Conservation (phyloP, 2,888 invertebrate species). For the Baccha elongata region DNA sequence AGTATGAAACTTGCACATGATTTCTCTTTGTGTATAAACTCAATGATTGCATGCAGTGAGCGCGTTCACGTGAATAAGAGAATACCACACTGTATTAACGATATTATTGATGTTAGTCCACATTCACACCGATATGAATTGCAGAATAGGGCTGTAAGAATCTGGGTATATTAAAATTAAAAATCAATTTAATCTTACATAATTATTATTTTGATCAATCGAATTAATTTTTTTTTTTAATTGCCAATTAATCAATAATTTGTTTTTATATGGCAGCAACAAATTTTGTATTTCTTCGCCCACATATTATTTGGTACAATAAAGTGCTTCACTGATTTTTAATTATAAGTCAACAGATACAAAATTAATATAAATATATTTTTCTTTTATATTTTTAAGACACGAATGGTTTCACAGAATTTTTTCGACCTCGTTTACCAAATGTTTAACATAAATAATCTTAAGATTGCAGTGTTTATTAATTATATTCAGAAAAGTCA, state of each 20-base stretch:
- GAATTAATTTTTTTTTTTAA: constrained; percentile 37
- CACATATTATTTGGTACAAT: constrained; percentile 31
- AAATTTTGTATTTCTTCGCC: constrained; percentile 7
- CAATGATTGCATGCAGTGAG: too few species aligned
- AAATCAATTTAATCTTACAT: constrained; percentile 1
- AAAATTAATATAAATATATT: constrained; percentile 10
- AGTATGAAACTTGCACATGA: too few species aligned
- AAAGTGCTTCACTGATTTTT: constrained; percentile 48
- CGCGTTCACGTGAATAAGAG: too few species aligned
- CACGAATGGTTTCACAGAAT: neutral
- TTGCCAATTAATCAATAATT: constrained; percentile 58
- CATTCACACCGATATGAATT: too few species aligned
- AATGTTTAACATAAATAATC: constrained; percentile 17
- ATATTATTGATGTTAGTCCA: too few species aligned
- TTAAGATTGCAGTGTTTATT: constrained; percentile 7
- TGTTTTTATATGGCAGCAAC: neutral
- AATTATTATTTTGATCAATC: constrained; percentile 38
- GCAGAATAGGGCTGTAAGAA: too few species aligned
- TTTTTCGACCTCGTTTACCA: constrained; percentile 15
- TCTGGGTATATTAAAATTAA: too few species aligned
- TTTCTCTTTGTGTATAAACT: too few species aligned
- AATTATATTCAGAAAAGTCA: too few species aligned
- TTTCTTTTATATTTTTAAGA: constrained; percentile 11
- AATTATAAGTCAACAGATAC: constrained; percentile 59
- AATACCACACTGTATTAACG: too few species aligned